Conservation (phyloP, 2,797 vertebrate genomes). For the Sciurus carolinensis region DNA sequence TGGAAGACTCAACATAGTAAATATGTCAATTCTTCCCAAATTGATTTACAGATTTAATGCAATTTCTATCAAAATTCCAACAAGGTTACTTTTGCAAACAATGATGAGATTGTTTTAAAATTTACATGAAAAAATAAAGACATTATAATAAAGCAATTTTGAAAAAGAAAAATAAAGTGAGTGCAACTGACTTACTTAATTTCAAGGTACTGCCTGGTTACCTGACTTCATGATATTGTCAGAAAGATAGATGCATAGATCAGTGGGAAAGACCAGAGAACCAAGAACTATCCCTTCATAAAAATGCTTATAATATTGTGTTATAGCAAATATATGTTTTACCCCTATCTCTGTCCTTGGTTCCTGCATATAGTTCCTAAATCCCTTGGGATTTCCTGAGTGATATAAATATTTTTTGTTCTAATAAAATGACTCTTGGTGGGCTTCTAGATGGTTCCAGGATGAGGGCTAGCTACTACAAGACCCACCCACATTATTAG, state of each 20-base stretch:
- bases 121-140: neutral
- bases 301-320: neutral
- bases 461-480: neutral
- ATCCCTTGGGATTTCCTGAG: neutral
- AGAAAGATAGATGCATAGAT: neutral
- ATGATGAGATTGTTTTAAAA: neutral
- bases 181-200: neutral
- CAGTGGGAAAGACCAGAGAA: neutral
- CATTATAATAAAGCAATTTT: slow-evolving; percentile 14
- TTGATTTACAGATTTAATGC: neutral
- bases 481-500: neutral
- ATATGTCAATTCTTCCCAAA: neutral
- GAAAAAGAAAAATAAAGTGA: neutral
- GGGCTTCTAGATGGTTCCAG: no score
- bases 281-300: neutral
- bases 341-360: neutral
- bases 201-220: neutral
- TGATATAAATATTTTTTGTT: neutral
- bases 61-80: neutral
- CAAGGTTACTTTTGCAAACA: neutral
- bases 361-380: neutral
- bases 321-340: neutral
- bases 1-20: neutral
- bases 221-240: neutral
- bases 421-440: neutral